Conservation (phyloP, 2,113 vertebrate genomes). For the Sceloporus undulatus region DNA sequence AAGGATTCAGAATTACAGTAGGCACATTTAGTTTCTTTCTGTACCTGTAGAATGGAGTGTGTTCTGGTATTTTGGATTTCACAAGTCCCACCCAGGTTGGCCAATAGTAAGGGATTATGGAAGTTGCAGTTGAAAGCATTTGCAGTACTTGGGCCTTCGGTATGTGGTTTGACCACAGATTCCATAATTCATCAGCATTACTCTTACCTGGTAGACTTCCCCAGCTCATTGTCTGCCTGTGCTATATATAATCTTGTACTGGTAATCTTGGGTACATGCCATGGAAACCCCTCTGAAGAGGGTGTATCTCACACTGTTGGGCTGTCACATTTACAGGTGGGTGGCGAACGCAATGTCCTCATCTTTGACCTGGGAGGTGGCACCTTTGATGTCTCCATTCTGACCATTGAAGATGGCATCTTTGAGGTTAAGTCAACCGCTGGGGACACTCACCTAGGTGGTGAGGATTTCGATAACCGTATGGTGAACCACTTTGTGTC, state of each 20-base stretch:
- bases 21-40: neutral
- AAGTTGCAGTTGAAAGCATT: neutral
- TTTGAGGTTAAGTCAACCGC: constrained; percentile 94
- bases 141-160: neutral
- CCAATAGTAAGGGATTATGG: neutral
- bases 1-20: too few relatives aligned
- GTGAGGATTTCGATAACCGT: constrained; percentile 92
- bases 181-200: too few relatives aligned
- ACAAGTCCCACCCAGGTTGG: too few relatives aligned
- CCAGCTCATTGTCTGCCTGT: neutral
- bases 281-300: neutral
- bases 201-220: too few relatives aligned
- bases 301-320: neutral
- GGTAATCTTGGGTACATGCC: neutral
- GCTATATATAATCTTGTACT: neutral
- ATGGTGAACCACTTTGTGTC: constrained; percentile 90
- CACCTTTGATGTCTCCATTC: constrained; percentile 91
- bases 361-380: constrained; percentile 93
- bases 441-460: constrained; percentile 91
- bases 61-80: neutral
- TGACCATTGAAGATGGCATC: constrained; percentile 94
- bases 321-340: constrained; percentile 71
- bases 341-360: constrained; percentile 88
- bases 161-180: too few relatives aligned
- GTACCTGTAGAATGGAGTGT: neutral